These are phyloP conservation scores for Choloepus didactylus DNA, from an alignment of 2,797 vertebrate genomes.

Conservation along the genomic window DNA sequence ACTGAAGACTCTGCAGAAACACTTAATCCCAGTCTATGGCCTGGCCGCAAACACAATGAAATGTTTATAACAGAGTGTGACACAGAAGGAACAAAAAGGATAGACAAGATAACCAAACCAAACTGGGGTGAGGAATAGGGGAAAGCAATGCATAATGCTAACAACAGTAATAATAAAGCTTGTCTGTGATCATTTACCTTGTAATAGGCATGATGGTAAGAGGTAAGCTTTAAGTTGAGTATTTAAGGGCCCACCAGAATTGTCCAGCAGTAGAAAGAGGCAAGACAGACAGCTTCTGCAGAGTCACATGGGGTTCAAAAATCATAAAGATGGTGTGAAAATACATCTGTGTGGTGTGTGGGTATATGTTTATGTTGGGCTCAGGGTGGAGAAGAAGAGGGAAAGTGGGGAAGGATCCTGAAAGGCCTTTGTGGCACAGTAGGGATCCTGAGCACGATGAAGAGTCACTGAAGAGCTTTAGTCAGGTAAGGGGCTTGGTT, in stretches of 20 bases:
- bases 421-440: no score
- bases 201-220: neutral
- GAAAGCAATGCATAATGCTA: neutral
- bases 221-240: neutral
- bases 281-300: neutral
- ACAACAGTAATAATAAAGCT: neutral
- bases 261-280: neutral
- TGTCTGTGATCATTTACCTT: neutral
- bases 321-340: neutral
- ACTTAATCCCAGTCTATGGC: neutral
- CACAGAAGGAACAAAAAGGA: neutral
- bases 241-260: neutral
- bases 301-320: neutral
- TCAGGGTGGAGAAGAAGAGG: neutral
- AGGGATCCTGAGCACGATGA: neutral
- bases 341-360: no score
- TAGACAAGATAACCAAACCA: neutral
- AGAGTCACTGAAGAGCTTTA: neutral
- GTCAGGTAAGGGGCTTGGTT: neutral
- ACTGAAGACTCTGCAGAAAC: neutral
- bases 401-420: neutral
- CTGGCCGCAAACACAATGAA: neutral
- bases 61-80: neutral
- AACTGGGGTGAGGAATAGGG: neutral
- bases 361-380: no score